phyloP scores from a whole-genome alignment of 2,797 vertebrate genomes.

The Acomys russatus region DNA sequence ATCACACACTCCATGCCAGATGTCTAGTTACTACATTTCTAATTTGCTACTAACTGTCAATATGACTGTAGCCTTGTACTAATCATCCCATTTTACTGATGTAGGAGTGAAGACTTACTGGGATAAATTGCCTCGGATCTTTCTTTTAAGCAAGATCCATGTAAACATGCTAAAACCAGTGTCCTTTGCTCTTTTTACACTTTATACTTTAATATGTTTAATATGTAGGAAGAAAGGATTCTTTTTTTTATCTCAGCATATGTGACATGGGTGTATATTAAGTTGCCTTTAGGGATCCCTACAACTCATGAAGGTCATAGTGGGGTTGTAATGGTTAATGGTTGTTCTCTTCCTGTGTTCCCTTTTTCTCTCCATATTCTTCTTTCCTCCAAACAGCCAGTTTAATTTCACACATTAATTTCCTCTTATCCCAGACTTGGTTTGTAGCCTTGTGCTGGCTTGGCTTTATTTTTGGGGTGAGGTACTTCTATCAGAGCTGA shows the following conservation, averaged over 20 bases:
- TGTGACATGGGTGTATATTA: not conserved
- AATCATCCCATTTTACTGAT: not conserved
- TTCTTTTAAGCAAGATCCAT: not conserved
- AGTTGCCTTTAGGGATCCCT: not conserved
- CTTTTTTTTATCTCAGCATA: not conserved
- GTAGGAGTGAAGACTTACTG: not conserved
- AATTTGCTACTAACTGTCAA: not conserved
- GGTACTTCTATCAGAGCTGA: slow-evolving; percentile 44
- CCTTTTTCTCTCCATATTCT: not conserved
- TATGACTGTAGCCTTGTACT: not conserved
- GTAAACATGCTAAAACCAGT: not conserved
- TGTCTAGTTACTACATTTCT: not conserved
- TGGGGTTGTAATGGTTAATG: not conserved
- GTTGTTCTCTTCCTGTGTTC: not conserved
- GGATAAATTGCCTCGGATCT: not conserved
- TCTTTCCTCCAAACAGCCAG: no score
- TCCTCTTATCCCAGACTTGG: not conserved
- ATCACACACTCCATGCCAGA: not conserved
- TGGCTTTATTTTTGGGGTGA: slow-evolving; percentile 65
- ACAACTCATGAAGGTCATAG: fast-evolving
- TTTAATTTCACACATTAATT: not conserved
- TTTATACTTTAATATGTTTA: not conserved
- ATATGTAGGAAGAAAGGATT: not conserved
- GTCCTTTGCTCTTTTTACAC: not conserved
- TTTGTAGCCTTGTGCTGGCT: slow-evolving; percentile 46